These are phyloP conservation scores for Cichladusa arquata DNA, from an alignment of 2,113 vertebrate genomes.

Conservation along the genomic window DNA sequence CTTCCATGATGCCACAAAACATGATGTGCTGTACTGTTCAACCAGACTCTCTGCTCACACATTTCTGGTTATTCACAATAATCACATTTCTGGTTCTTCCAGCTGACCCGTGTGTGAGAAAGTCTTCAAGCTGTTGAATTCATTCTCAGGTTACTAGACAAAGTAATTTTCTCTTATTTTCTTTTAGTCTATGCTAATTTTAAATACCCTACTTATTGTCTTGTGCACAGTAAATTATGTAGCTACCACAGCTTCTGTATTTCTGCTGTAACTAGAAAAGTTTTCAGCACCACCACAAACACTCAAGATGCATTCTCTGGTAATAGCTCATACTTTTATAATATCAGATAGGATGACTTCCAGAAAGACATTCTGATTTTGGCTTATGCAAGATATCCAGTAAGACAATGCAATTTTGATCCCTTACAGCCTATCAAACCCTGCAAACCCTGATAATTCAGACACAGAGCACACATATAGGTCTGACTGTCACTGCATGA, in stretches of 20 bases:
- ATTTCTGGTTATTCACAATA: not conserved
- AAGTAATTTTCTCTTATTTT: not conserved
- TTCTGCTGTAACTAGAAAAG: not conserved
- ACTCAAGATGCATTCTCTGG: not conserved
- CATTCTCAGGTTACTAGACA: not conserved
- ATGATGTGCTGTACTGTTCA: rapidly evolving
- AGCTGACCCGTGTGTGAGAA: not conserved
- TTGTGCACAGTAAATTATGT: not conserved
- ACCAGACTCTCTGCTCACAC: not conserved
- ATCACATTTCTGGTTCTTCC: not conserved
- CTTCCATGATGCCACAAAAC: not conserved
- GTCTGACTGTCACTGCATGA: not conserved
- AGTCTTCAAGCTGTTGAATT: not conserved
- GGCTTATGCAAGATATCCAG: not conserved
- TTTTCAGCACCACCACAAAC: not conserved
- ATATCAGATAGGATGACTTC: not conserved
- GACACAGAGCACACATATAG: rapidly evolving
- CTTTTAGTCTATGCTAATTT: not conserved
- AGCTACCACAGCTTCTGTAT: not conserved
- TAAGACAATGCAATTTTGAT: not conserved
- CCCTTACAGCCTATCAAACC: not conserved
- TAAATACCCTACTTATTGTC: not conserved
- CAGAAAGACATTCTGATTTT: not conserved
- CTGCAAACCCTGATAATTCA: not conserved
- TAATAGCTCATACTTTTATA: not conserved